Evolutionary conservation across 2,797 vertebrate species (phyloP).

Genomic region (Sylvilagus floridanus): DNA sequence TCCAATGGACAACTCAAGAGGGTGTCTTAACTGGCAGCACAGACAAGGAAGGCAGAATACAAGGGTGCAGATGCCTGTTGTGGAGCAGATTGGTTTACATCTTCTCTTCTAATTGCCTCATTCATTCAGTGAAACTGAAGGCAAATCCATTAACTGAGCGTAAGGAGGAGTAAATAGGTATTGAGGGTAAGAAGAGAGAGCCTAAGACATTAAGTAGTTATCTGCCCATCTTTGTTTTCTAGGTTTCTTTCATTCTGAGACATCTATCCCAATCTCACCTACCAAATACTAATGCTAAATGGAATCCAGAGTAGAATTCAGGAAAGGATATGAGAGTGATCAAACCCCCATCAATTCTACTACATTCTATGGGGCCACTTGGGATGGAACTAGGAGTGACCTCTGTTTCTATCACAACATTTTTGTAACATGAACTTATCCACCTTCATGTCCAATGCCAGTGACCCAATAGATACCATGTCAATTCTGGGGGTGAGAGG

Average conservation of each 20-base stretch:
- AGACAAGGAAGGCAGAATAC: background rate
- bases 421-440: background rate
- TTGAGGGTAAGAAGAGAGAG: background rate
- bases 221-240: background rate
- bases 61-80: background rate
- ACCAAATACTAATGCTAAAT: background rate
- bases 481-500: background rate
- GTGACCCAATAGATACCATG: background rate
- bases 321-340: background rate
- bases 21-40: background rate
- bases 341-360: background rate
- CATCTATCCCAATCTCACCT: background rate
- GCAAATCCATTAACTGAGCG: background rate
- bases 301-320: background rate
- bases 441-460: background rate
- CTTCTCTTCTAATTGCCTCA: background rate
- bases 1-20: background rate
- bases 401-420: background rate
- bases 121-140: background rate
- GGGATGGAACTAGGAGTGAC: background rate
- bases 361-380: background rate
- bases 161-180: background rate
- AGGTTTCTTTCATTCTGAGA: background rate
- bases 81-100: background rate
- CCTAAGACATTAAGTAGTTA: background rate